Percentiles rank a stretch among this genome's conserved stretches.
These are phyloP conservation scores for Schizaphis graminum DNA, from an alignment of 2,888 invertebrate species.

Conservation along the genomic window DNA sequence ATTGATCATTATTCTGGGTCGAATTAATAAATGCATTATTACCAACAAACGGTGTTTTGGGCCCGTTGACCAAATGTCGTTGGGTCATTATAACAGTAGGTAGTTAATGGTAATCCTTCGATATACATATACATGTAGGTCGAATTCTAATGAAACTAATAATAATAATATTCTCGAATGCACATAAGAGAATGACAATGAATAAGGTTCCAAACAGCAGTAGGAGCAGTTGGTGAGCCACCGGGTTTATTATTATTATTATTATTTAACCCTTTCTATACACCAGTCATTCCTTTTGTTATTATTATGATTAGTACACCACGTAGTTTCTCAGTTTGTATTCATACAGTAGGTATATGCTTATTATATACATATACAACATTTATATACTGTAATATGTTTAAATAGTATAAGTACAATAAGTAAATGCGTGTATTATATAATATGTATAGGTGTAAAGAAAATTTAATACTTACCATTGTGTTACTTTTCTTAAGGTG, in stretches of 20 bases:
- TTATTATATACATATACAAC: not conserved
- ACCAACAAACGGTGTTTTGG: not conserved
- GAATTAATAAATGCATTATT: slow-evolving; percentile 26
- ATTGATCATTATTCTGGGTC: slow-evolving; percentile 44
- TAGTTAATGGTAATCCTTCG: slow-evolving; percentile 26
- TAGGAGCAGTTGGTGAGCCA: slow-evolving; percentile 64
- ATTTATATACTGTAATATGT: not conserved
- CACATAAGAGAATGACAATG: slow-evolving; percentile 60
- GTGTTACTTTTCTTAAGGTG: not conserved
- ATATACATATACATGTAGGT: slow-evolving; percentile 39
- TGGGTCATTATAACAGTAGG: slow-evolving; percentile 45
- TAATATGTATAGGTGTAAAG: not conserved
- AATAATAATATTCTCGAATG: slow-evolving; percentile 39
- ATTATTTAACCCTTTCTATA: slow-evolving; percentile 60
- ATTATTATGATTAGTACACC: slow-evolving; percentile 53
- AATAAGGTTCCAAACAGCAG: slow-evolving; percentile 52
- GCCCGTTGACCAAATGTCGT: slow-evolving; percentile 62
- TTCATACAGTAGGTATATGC: not conserved
- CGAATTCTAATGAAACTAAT: slow-evolving; percentile 58
- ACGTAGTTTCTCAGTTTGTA: slow-evolving; percentile 21
- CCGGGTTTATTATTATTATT: slow-evolving; percentile 56
- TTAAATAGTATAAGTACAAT: not conserved
- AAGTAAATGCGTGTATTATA: not conserved
- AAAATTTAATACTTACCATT: slow-evolving; percentile 31
- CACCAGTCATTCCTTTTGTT: slow-evolving; percentile 56